phyloP scores from a whole-genome alignment of 2,888 invertebrate genomes.

The Stenoptilia bipunctidactyla region DNA sequence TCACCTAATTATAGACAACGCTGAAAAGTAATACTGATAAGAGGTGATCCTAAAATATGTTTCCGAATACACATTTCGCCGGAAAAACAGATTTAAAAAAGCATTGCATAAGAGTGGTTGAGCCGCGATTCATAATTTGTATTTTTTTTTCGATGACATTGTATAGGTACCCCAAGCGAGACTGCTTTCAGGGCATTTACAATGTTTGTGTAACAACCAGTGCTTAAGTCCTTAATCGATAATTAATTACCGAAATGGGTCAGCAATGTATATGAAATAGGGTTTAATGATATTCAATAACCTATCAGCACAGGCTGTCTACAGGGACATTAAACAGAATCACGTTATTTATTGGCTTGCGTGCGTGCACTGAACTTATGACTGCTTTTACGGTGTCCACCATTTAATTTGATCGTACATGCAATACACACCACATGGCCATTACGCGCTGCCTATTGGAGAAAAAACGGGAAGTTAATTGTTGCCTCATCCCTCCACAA shows the following conservation, averaged over 20 bases:
- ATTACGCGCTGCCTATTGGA: conserved; percentile 34
- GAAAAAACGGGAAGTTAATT: conserved; percentile 52
- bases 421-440: conserved; percentile 40
- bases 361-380: conserved; percentile 42
- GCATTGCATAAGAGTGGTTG: too few species aligned
- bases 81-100: too few species aligned
- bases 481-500: conserved; percentile 54
- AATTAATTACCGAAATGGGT: background rate
- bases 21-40: too few species aligned
- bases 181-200: too few species aligned
- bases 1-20: too few species aligned
- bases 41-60: too few species aligned
- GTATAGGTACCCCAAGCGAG: too few species aligned
- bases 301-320: conserved; percentile 25
- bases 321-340: conserved; percentile 36
- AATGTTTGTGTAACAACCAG: too few species aligned
- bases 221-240: too few species aligned
- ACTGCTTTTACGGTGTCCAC: conserved; percentile 50
- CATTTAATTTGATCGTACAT: conserved; percentile 58
- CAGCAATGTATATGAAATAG: conserved; percentile 1
- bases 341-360: conserved; percentile 44
- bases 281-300: conserved; percentile 31
- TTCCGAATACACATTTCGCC: too few species aligned
- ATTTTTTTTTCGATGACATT: too few species aligned
- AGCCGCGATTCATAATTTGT: too few species aligned